Percentiles rank a stretch among this genome's conserved stretches.
Evolutionary conservation across 2,888 invertebrate species (phyloP).

Genomic region (Toxonevra muliebris): DNA sequence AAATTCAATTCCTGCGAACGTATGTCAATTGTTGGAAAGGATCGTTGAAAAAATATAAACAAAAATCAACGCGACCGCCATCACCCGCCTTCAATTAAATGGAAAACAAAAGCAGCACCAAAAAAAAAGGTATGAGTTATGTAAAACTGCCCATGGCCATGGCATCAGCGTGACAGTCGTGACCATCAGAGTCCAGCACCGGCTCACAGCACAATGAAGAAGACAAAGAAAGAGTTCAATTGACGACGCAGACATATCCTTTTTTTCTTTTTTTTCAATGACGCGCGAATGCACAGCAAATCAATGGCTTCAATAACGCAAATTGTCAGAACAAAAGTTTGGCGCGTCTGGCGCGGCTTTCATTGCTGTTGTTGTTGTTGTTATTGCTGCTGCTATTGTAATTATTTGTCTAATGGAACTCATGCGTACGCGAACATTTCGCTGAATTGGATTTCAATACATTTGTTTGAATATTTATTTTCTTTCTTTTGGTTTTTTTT

Average conservation of each 20-base stretch:
- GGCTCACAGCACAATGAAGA: constrained; percentile 5
- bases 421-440: constrained; percentile 54
- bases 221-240: constrained; percentile 52
- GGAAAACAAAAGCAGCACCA: constrained; percentile 35
- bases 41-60: background rate
- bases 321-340: background rate
- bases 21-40: constrained; percentile 43
- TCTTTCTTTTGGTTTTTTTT: constrained; percentile 9
- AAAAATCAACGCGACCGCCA: constrained; percentile 45
- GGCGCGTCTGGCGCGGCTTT: background rate
- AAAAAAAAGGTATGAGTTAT: background rate
- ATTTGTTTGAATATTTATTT: constrained; percentile 24
- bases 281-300: too few relatives aligned
- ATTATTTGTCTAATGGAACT: constrained; percentile 61
- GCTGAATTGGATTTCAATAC: constrained; percentile 61
- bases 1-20: constrained; percentile 48
- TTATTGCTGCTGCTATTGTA: constrained; percentile 38
- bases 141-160: too few relatives aligned
- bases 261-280: constrained; percentile 29
- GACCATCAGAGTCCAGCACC: too few relatives aligned
- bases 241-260: constrained; percentile 52
- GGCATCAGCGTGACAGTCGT: background rate
- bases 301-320: too few relatives aligned
- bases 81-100: constrained; percentile 53
- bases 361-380: constrained; percentile 20